Conservation (phyloP, 1,140 invertebrate species). For the Drosophila hydei region DNA sequence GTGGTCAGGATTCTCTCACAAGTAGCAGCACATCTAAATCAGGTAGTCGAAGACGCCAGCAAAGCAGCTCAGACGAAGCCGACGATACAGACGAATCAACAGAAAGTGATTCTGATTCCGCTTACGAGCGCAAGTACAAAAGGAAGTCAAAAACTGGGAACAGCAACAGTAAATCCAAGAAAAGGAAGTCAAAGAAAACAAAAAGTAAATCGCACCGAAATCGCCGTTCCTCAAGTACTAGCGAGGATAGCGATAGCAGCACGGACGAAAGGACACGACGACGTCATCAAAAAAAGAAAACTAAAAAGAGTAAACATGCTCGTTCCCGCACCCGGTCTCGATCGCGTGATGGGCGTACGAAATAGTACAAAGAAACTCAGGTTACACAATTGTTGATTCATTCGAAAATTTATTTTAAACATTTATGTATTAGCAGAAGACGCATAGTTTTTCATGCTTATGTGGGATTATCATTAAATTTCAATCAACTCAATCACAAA, state of each 20-base stretch:
- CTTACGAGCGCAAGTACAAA: slow-evolving; percentile 68
- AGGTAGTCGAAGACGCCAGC: slow-evolving; percentile 22
- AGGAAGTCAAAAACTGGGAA: slow-evolving; percentile 57
- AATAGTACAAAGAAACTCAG: slow-evolving; percentile 29
- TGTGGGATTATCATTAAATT: slow-evolving; percentile 73
- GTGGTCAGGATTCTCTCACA: slow-evolving; percentile 10
- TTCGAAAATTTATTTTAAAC: slow-evolving; percentile 72
- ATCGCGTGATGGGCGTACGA: slow-evolving; percentile 62
- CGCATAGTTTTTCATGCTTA: slow-evolving; percentile 57
- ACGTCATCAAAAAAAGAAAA: slow-evolving; percentile 72
- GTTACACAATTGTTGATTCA: slow-evolving; percentile 25
- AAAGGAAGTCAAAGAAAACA: slow-evolving; percentile 67
- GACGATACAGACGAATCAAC: slow-evolving; percentile 72
- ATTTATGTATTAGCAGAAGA: slow-evolving; percentile 48
- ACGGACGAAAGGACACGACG: slow-evolving; percentile 23
- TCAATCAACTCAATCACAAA: slow-evolving; percentile 77
- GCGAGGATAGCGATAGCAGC: slow-evolving; percentile 40
- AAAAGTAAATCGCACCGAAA: slow-evolving; percentile 54
- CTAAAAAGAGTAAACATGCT: slow-evolving; percentile 77
- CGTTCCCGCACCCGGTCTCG: slow-evolving; percentile 71
- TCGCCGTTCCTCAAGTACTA: slow-evolving; percentile 19
- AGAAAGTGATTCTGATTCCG: slow-evolving; percentile 71
- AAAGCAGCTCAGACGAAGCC: slow-evolving; percentile 65
- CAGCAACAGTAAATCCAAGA: slow-evolving; percentile 49
- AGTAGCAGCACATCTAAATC: slow-evolving; percentile 41